Evolutionary conservation across 2,888 invertebrate species (phyloP).

Genomic region (Apamea monoglypha): DNA sequence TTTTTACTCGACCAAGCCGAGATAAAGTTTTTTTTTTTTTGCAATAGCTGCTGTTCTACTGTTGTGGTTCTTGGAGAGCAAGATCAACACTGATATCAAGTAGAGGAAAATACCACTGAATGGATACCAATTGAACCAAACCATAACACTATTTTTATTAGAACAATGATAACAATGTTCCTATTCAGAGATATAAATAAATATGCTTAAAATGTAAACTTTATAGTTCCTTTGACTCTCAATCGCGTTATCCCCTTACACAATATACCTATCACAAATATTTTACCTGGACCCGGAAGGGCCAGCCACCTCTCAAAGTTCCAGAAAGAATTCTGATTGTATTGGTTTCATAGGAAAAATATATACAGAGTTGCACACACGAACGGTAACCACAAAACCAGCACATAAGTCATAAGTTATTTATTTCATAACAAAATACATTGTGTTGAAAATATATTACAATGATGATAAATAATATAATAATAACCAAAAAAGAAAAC

Average conservation of each 20-base stretch:
- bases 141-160: background rate
- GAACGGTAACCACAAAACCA: background rate
- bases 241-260: background rate
- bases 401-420: background rate
- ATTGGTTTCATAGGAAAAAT: background rate
- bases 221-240: conserved; percentile 6
- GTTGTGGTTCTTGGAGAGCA: background rate
- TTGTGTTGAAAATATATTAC: too few relatives aligned
- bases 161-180: background rate
- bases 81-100: background rate
- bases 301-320: background rate
- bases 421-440: too few relatives aligned
- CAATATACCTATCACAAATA: background rate
- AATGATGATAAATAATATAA: too few relatives aligned
- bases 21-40: background rate
- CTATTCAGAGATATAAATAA: background rate
- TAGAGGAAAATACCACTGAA: conserved; percentile 20
- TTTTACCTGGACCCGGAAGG: background rate
- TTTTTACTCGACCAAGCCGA: too few relatives aligned
- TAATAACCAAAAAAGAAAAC: too few relatives aligned
- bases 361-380: background rate
- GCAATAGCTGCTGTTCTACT: background rate
- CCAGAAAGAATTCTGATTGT: background rate
- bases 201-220: background rate
- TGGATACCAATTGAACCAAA: background rate